Conservation (phyloP, 2,113 vertebrate species). For the Suncus etruscus region DNA sequence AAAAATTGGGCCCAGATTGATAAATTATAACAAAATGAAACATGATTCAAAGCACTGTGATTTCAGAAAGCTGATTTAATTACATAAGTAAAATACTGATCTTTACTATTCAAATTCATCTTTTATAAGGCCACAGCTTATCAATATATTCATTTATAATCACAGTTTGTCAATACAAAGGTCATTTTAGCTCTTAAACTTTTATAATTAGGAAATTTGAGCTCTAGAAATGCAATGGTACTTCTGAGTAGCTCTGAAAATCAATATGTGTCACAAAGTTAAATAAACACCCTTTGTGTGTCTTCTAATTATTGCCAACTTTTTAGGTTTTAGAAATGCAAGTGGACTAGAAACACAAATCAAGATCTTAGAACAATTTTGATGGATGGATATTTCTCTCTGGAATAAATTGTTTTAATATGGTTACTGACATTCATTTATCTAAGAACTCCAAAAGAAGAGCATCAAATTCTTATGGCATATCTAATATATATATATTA, state of each 20-base stretch:
- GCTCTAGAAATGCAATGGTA: not conserved
- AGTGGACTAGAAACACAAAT: not conserved
- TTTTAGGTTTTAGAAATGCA: constrained; percentile 51
- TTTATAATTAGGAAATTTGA: constrained; percentile 33
- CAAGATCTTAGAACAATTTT: not conserved
- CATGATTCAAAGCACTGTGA: not conserved
- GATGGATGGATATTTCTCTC: constrained; percentile 17
- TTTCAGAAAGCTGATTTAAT: constrained; percentile 21
- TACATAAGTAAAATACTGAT: constrained; percentile 53
- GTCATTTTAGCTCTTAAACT: not conserved
- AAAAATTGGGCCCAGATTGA: not conserved
- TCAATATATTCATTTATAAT: constrained; percentile 41
- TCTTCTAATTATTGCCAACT: not conserved
- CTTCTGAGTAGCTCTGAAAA: not conserved
- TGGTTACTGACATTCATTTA: not conserved
- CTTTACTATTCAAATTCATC: constrained; percentile 52
- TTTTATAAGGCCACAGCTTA: constrained; percentile 34
- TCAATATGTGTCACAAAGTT: not conserved
- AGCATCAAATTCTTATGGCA: not conserved
- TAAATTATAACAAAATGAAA: not conserved
- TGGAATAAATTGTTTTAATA: constrained; percentile 53
- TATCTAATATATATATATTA: too few relatives aligned
- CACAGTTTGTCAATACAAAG: constrained; percentile 7
- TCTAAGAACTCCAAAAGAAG: constrained; percentile 55
- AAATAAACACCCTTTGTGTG: constrained; percentile 34